A percentile compares a stretch with the other conserved stretches of the same genome.
Evolutionary conservation across 2,113 vertebrate genomes (phyloP).

Genomic region (Gila orcuttii): DNA sequence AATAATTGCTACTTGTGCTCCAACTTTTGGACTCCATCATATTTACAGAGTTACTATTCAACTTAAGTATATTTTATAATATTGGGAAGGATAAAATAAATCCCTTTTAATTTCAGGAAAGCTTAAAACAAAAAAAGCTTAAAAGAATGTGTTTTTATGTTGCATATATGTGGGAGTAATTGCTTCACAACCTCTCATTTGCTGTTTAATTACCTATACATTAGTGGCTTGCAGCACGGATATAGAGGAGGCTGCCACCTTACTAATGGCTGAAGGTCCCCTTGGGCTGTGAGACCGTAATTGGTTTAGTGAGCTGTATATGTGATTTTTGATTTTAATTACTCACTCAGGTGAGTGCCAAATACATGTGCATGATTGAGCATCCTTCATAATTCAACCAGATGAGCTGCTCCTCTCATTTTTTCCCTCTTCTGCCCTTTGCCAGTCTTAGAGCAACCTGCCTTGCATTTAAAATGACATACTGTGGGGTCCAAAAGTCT

Average conservation of each 20-base stretch:
- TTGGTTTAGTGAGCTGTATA: constrained; percentile 23
- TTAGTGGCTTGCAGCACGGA: neutral
- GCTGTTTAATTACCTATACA: constrained; percentile 8
- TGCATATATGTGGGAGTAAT: constrained; percentile 5
- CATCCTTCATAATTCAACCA: constrained; percentile 30
- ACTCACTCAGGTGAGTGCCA: constrained; percentile 28
- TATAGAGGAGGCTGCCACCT: constrained; percentile 17
- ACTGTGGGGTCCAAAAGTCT: neutral
- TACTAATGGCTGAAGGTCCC: constrained; percentile 38
- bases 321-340: constrained; percentile 46
- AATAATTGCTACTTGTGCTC: neutral
- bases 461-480: neutral
- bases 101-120: neutral
- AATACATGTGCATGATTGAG: constrained; percentile 38
- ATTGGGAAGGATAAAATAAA: neutral
- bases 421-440: neutral
- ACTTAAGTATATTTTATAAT: neutral
- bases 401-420: constrained; percentile 27
- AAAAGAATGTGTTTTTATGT: constrained; percentile 17
- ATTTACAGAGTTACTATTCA: neutral
- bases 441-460: neutral
- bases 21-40: neutral
- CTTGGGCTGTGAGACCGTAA: constrained; percentile 18
- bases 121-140: neutral
- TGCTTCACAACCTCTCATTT: neutral